These are phyloP conservation scores for Lates japonicus DNA, from an alignment of 2,797 vertebrate species.

Conservation along the genomic window DNA sequence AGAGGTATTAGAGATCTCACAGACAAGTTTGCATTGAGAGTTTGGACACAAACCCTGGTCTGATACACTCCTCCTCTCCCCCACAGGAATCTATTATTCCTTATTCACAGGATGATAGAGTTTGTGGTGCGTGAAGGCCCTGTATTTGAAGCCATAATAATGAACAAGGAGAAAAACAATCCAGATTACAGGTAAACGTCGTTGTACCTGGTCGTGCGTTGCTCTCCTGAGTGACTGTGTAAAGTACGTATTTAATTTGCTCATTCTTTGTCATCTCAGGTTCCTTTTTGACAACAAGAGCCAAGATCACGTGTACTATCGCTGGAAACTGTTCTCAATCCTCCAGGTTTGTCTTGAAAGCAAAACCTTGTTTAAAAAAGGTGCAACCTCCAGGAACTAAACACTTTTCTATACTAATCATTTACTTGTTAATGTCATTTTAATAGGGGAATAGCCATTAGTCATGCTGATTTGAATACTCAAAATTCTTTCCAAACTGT, in stretches of 20 bases:
- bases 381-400: not conserved
- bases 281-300: constrained; percentile 91
- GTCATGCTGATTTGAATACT: not conserved
- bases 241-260: constrained; percentile 4
- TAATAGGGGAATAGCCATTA: not conserved
- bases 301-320: constrained; percentile 90
- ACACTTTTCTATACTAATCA: not conserved
- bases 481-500: not conserved
- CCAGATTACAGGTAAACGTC: constrained; percentile 85
- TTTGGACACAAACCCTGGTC: constrained; percentile 27
- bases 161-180: constrained; percentile 89
- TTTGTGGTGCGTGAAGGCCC: constrained; percentile 91
- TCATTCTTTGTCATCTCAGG: constrained; percentile 64
- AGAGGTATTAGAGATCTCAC: constrained; percentile 31
- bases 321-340: constrained; percentile 89
- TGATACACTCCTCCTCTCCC: constrained; percentile 40
- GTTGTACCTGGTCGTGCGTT: not conserved
- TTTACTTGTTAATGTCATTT: not conserved
- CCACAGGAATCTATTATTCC: constrained; percentile 86
- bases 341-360: constrained; percentile 81
- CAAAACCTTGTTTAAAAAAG: constrained; percentile 1
- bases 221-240: not conserved
- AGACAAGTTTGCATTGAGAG: constrained; percentile 34
- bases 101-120: constrained; percentile 91
- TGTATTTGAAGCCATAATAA: constrained; percentile 90